phyloP scores from a whole-genome alignment of 2,113 vertebrate genomes.

The Cryptotis parvus region DNA sequence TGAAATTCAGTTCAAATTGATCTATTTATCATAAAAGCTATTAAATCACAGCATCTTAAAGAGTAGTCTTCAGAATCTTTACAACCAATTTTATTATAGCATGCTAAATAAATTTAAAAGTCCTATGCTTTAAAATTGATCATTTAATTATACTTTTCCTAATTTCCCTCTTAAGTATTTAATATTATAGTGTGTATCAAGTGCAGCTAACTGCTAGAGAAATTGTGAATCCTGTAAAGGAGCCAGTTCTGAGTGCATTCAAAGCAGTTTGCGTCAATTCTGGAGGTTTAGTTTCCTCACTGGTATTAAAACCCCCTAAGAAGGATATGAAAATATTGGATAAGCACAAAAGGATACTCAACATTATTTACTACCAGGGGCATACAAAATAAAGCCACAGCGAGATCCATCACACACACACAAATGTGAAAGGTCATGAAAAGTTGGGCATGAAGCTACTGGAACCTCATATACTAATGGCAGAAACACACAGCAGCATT shows the following conservation, averaged over 20 bases:
- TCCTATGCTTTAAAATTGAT: neutral
- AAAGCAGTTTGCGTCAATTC: too few species aligned
- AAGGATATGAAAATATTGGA: too few species aligned
- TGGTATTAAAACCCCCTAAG: too few species aligned
- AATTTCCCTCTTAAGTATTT: neutral
- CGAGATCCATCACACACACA: too few species aligned
- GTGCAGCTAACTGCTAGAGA: neutral
- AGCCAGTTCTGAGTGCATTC: neutral
- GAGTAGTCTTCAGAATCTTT: neutral
- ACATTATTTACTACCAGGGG: too few species aligned
- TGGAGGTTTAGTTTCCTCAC: too few species aligned
- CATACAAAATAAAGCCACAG: too few species aligned
- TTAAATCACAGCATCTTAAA: neutral
- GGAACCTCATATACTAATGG: too few species aligned
- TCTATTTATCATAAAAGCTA: neutral
- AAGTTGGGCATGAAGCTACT: too few species aligned
- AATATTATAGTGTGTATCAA: neutral
- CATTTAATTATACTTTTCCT: neutral
- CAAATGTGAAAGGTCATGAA: too few species aligned
- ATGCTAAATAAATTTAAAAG: neutral
- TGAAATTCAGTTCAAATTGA: slow-evolving; percentile 3
- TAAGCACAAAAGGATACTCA: too few species aligned
- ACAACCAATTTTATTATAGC: neutral
- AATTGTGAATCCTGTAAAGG: neutral
- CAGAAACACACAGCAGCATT: too few species aligned